These are phyloP conservation scores for Alligator mississippiensis DNA, from an alignment of 2,113 vertebrate species.

Conservation along the genomic window DNA sequence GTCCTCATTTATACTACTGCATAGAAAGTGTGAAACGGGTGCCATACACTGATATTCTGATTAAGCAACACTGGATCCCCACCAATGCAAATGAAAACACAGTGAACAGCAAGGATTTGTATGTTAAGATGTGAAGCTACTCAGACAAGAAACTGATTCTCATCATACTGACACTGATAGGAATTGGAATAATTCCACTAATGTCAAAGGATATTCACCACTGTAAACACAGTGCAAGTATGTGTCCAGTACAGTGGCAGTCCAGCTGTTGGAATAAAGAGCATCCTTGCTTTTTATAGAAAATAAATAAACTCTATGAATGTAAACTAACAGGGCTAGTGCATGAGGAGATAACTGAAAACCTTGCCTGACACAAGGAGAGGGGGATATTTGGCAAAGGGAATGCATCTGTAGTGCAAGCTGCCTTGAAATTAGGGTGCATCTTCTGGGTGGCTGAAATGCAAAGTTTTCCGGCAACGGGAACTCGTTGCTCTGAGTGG, in stretches of 20 bases:
- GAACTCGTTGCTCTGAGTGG: too few species aligned
- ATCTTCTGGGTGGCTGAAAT: too few species aligned
- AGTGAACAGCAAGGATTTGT: background rate
- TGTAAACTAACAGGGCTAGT: too few species aligned
- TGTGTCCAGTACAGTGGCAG: background rate
- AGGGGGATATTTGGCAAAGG: too few species aligned
- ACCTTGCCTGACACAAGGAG: too few species aligned
- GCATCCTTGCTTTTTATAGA: too few species aligned
- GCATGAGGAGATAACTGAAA: too few species aligned
- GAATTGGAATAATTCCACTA: background rate
- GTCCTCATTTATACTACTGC: background rate
- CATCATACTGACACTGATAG: background rate
- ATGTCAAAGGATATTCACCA: background rate
- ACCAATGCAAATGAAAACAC: rapidly evolving
- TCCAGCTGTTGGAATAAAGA: too few species aligned
- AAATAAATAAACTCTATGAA: too few species aligned
- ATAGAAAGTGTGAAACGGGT: background rate
- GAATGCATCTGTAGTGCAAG: too few species aligned
- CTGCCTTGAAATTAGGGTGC: too few species aligned
- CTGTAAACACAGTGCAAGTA: background rate
- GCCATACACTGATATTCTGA: background rate
- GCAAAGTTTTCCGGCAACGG: too few species aligned
- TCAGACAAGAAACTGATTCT: background rate
- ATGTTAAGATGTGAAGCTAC: background rate
- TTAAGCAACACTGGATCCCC: background rate